Evolutionary conservation across 2,113 vertebrate genomes (phyloP), one percentile per base, ranked within the genome.

Genomic region (Prunella fulvescens): DNA sequence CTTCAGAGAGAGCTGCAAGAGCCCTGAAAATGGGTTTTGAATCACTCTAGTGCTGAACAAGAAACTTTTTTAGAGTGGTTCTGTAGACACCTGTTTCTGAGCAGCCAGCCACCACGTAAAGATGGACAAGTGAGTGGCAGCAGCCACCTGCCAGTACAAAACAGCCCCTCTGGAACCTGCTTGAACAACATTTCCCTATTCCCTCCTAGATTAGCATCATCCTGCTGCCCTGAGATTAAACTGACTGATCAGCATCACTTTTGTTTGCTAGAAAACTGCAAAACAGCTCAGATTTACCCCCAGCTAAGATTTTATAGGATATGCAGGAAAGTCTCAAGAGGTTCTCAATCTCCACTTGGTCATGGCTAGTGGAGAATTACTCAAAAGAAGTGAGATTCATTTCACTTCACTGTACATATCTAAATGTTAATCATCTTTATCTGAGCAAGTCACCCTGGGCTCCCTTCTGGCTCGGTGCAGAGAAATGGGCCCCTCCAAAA

Each of bases 401-500:
- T 79, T 81, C 69, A 85, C 66, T 73, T 79, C n/a, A 19, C 57
- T 44, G 73, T 82, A 76, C 70, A 15, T 64, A 81, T 40, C 81
- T 48, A 71, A 76, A 62, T 3, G 3, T 93, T 94, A 88, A 95
- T 94, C 85, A 86, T 56, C 62, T 73, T 81, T 45, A 67, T 9
- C 93, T 64, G 57, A 80, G 44, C 37, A 1, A 90, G 62, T 74
- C 72, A 93, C 79, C 74, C 79, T 88, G 81, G 62, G 95, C 85
- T 82, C 50, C 25, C 45, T 88, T 82, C 82, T 69, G 78, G 48
- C 31, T 78, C 3, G 1, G 70, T 33, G 53, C 58, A 90, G 74
- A 95, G 92, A 90, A 96, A 96, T 92, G 81, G 53, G 66, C 66
- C 81, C 40, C 66, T 95, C 81, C 81, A 76, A 69, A 81, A 72